phyloP scores from a whole-genome alignment of 1,140 invertebrate species.

The Bombus confusus region DNA sequence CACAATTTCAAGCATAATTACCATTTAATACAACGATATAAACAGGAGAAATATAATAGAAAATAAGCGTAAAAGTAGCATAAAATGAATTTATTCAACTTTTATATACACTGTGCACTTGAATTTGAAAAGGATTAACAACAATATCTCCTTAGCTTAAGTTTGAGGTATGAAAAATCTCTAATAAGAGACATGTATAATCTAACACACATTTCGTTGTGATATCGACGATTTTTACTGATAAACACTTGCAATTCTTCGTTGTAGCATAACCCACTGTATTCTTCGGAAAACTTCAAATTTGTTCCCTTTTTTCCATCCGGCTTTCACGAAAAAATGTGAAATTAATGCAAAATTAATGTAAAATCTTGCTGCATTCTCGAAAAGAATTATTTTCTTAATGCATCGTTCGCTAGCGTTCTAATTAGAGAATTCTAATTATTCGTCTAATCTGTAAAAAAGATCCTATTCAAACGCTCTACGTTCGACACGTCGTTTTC shows the following conservation, averaged over 20 bases:
- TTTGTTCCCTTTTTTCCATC: not conserved
- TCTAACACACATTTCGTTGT: too few relatives aligned
- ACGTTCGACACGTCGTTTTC: slow-evolving; percentile 20
- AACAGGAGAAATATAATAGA: not conserved
- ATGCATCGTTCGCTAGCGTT: not conserved
- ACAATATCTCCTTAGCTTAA: not conserved
- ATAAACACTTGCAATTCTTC: not conserved
- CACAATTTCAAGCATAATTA: not conserved
- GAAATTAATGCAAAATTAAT: too few relatives aligned
- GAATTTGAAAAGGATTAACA: too few relatives aligned
- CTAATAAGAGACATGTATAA: not conserved
- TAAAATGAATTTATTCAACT: not conserved
- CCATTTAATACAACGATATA: not conserved
- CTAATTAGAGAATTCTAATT: too few relatives aligned
- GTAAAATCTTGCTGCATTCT: not conserved
- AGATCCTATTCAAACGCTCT: not conserved
- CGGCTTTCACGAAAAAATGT: not conserved
- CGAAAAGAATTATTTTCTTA: not conserved
- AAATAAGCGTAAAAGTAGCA: not conserved
- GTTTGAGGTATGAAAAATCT: not conserved
- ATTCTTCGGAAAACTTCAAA: not conserved
- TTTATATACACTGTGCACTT: too few relatives aligned
- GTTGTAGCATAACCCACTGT: not conserved
- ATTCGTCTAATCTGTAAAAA: too few relatives aligned
- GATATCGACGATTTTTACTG: not conserved